Evolutionary conservation across 1,140 invertebrate genomes (phyloP).

Genomic region (Macrocentrus cingulum): DNA sequence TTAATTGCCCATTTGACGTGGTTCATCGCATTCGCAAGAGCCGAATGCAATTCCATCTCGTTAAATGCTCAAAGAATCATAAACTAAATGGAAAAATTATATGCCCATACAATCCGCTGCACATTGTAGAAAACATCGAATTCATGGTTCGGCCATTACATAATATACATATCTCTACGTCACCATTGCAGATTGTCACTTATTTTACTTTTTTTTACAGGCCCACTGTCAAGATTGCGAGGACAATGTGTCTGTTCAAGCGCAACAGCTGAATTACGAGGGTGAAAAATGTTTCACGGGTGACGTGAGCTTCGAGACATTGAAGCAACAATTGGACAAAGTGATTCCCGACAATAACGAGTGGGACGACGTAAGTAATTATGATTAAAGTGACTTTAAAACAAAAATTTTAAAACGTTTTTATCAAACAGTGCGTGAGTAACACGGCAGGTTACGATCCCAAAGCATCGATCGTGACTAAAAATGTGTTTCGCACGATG

Average conservation of each 20-base stretch:
- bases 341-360: not conserved
- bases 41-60: slow-evolving; percentile 8
- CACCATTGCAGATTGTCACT: not conserved
- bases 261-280: not conserved
- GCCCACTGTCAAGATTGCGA: slow-evolving; percentile 26
- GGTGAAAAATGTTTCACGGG: slow-evolving; percentile 3
- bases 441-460: too few relatives aligned
- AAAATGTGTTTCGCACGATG: too few relatives aligned
- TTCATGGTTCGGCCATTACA: too few relatives aligned
- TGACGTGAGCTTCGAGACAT: not conserved
- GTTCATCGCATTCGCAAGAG: not conserved
- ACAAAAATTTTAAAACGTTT: too few relatives aligned
- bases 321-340: not conserved
- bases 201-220: slow-evolving; percentile 20
- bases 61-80: slow-evolving; percentile 3
- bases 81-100: not conserved
- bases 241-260: slow-evolving; percentile 24
- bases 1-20: not conserved
- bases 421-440: too few relatives aligned
- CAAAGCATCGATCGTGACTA: too few relatives aligned
- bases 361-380: not conserved
- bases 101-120: slow-evolving; percentile 9
- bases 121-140: not conserved
- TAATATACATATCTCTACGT: not conserved
- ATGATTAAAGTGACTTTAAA: too few relatives aligned